These are phyloP conservation scores for Pseudopodoces humilis DNA, from an alignment of 2,113 vertebrate genomes.

Conservation along the genomic window DNA sequence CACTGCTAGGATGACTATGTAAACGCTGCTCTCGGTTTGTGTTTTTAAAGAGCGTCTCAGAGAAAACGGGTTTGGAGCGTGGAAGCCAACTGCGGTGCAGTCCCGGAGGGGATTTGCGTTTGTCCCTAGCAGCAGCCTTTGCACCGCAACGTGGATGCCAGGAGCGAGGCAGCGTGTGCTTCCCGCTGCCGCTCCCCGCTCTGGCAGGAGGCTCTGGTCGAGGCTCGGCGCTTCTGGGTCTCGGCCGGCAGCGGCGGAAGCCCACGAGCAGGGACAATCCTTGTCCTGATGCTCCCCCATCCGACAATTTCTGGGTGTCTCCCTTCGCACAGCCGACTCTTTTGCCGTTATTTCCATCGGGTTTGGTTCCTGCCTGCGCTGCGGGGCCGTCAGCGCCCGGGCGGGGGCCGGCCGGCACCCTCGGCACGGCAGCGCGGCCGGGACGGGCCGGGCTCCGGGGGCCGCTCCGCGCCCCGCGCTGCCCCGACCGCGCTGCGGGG, in stretches of 20 bases:
- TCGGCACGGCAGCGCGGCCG: neutral
- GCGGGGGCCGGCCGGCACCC: neutral
- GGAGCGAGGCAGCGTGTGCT: neutral
- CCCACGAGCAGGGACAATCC: conserved; percentile 36
- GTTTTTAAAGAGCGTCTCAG: neutral
- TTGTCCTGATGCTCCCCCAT: conserved; percentile 60
- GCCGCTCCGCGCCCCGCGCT: no score
- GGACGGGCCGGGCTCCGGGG: neutral
- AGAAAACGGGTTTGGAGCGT: neutral
- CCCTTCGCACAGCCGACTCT: neutral
- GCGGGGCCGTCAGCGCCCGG: neutral
- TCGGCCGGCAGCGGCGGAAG: neutral
- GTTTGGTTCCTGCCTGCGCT: neutral
- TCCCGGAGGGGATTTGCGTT: neutral
- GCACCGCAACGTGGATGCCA: neutral
- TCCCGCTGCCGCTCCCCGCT: neutral
- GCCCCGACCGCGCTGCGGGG: no score
- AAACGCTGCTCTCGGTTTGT: neutral
- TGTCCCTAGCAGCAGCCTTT: neutral
- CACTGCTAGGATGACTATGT: rapidly evolving
- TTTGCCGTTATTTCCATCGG: neutral
- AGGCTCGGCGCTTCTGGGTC: neutral
- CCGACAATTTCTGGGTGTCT: conserved; percentile 19
- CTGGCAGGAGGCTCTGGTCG: neutral
- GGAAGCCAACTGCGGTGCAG: neutral